A percentile compares a stretch with the other conserved stretches of the same genome.
Conservation (phyloP, 2,888 invertebrate genomes). For the Catocala sponsa region DNA sequence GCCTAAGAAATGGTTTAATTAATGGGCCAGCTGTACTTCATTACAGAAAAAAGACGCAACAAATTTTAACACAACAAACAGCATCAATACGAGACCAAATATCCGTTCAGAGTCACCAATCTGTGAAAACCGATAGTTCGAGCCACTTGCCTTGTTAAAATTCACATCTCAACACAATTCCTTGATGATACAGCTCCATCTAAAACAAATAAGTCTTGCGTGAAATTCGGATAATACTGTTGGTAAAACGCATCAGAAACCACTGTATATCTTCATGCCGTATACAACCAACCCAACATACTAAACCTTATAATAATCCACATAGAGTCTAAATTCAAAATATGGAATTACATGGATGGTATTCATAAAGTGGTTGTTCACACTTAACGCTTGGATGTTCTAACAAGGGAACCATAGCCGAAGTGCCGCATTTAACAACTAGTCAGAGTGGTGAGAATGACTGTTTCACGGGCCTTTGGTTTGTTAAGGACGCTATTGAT, state of each 20-base stretch:
- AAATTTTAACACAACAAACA: conserved; percentile 36
- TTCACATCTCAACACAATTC: conserved; percentile 68
- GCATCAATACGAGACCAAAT: conserved; percentile 62
- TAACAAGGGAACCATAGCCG: conserved; percentile 61
- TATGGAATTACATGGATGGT: not conserved
- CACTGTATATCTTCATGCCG: conserved; percentile 15
- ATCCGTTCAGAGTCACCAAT: conserved; percentile 51
- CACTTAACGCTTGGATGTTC: conserved; percentile 71
- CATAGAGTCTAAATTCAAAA: conserved; percentile 19
- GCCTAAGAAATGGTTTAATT: too few relatives aligned
- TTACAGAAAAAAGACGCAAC: conserved; percentile 18
- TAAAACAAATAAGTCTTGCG: conserved; percentile 82
- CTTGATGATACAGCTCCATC: conserved; percentile 67
- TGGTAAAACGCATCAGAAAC: conserved; percentile 61
- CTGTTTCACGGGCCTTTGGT: conserved; percentile 64
- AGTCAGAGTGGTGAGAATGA: conserved; percentile 66
- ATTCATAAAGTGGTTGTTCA: conserved; percentile 18
- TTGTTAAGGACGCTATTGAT: conserved; percentile 60
- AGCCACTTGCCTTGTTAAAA: conserved; percentile 79
- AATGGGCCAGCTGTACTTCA: conserved; percentile 7
- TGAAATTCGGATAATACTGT: conserved; percentile 76
- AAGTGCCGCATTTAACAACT: conserved; percentile 74
- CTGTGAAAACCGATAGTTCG: conserved; percentile 67
- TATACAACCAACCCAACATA: not conserved
- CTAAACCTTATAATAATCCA: conserved; percentile 12